Percentiles rank a stretch among this genome's conserved stretches.
These are phyloP conservation scores for Artibeus jamaicensis DNA, from an alignment of 2,797 vertebrate species.

Conservation along the genomic window DNA sequence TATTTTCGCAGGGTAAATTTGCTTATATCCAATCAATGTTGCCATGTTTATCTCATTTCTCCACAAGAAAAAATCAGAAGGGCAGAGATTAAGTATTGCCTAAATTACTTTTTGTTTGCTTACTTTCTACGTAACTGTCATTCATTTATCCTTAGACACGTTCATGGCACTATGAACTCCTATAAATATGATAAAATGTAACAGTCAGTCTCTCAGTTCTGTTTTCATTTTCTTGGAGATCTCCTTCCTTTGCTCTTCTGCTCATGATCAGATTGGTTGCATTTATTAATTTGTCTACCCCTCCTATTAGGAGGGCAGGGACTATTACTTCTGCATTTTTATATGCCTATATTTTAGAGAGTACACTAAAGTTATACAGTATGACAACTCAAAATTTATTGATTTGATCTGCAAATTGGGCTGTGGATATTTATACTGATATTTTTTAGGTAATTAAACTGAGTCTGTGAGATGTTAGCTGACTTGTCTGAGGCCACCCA, in stretches of 20 bases:
- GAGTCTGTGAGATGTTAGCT: neutral
- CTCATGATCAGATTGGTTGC: neutral
- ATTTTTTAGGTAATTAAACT: constrained; percentile 13
- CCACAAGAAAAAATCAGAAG: neutral
- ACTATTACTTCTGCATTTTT: neutral
- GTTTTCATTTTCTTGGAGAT: neutral
- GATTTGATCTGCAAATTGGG: neutral
- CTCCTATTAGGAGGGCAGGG: neutral
- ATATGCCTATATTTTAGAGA: neutral
- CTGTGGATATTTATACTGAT: neutral
- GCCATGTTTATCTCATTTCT: neutral
- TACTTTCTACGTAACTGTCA: neutral
- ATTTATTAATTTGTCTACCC: neutral
- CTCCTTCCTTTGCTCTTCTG: neutral
- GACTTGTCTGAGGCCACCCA: neutral
- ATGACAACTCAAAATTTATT: neutral
- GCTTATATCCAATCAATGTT: neutral
- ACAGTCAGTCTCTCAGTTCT: neutral
- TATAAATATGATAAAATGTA: neutral
- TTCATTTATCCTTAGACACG: neutral
- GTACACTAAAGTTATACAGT: neutral
- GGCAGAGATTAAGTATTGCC: neutral
- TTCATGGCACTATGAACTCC: neutral
- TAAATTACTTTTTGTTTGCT: neutral
- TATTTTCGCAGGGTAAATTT: neutral